A percentile compares a stretch with the other conserved stretches of the same genome.
phyloP scores from a whole-genome alignment of 2,888 invertebrate species.

The Alentia gelatinosa region DNA sequence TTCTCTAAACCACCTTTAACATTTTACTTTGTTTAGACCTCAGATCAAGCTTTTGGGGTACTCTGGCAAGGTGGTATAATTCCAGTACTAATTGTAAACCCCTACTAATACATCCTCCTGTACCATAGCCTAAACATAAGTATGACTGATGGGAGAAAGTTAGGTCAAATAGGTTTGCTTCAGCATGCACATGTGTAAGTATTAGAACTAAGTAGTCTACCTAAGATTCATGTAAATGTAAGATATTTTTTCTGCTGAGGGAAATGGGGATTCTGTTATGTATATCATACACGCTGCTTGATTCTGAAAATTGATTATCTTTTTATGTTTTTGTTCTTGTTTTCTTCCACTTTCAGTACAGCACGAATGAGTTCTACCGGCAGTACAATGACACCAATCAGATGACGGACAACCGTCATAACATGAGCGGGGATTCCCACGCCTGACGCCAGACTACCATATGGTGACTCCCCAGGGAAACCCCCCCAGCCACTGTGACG shows the following conservation, averaged over 20 bases:
- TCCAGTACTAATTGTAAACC: background rate
- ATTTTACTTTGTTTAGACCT: no score
- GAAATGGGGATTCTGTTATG: no score
- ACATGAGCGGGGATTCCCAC: constrained; percentile 41
- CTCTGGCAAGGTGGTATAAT: background rate
- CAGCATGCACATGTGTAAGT: background rate
- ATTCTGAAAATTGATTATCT: no score
- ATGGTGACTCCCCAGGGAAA: constrained; percentile 42
- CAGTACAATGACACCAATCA: constrained; percentile 63
- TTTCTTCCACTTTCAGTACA: constrained; percentile 60
- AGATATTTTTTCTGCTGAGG: no score
- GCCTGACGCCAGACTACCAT: constrained; percentile 51
- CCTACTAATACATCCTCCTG: background rate
- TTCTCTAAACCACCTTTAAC: no score
- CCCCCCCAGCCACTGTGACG: constrained; percentile 5
- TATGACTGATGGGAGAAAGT: background rate
- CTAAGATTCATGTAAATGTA: background rate
- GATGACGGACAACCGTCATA: constrained; percentile 37
- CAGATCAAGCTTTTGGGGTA: no score
- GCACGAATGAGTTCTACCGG: constrained; percentile 65
- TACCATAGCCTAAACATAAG: background rate
- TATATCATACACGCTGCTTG: no score
- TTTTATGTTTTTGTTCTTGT: no score
- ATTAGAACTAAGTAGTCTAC: background rate
- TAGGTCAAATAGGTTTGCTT: background rate